Conservation (phyloP, 2,888 invertebrate genomes). For the Macrophya alboannulata region DNA sequence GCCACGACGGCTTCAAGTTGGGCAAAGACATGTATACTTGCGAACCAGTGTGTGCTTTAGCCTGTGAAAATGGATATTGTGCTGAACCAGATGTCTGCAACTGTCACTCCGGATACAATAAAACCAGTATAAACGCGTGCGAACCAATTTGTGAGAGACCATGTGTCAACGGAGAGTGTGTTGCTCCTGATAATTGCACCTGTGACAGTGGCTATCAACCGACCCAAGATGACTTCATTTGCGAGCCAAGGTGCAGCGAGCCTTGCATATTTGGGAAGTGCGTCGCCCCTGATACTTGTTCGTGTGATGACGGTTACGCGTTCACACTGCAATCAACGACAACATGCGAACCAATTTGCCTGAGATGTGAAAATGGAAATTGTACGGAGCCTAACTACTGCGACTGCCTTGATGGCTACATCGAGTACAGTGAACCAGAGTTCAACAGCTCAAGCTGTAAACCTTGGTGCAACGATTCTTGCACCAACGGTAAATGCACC, state of each 20-base stretch:
- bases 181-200: constrained; percentile 74
- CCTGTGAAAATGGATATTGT: constrained; percentile 76
- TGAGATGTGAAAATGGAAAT: constrained; percentile 5
- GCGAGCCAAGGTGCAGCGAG: constrained; percentile 65
- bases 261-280: constrained; percentile 78
- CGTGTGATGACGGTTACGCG: constrained; percentile 68
- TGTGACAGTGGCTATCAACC: constrained; percentile 75
- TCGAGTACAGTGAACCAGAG: neutral
- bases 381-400: constrained; percentile 36
- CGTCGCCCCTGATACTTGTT: constrained; percentile 70
- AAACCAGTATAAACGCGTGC: neutral
- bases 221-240: constrained; percentile 54
- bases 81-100: constrained; percentile 76
- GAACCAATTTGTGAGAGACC: constrained; percentile 67
- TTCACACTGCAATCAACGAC: constrained; percentile 40
- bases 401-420: constrained; percentile 72
- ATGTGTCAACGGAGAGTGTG: constrained; percentile 70
- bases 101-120: constrained; percentile 70
- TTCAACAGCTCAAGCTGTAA: neutral
- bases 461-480: neutral
- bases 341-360: constrained; percentile 72
- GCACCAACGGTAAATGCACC: constrained; percentile 77
- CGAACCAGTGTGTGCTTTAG: constrained; percentile 38
- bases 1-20: constrained; percentile 63
- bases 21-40: constrained; percentile 54